These are phyloP conservation scores for Drosophila imparisetae DNA, from an alignment of 2,888 invertebrate species.

Conservation along the genomic window DNA sequence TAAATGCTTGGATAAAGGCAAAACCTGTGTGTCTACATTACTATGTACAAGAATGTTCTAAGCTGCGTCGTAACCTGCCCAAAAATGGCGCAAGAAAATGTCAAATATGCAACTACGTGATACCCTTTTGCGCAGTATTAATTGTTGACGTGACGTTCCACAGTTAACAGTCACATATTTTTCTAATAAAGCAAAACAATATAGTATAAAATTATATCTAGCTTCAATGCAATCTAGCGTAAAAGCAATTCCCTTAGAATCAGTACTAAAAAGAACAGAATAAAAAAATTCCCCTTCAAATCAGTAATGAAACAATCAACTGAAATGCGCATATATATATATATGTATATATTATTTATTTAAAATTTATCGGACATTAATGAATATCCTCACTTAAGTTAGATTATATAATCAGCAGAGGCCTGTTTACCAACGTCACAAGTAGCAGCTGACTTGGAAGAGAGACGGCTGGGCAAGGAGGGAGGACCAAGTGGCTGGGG, in stretches of 20 bases:
- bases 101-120: neutral
- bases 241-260: too few relatives aligned
- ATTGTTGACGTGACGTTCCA: neutral
- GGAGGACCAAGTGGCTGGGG: slow-evolving; percentile 34
- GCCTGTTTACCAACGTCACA: slow-evolving; percentile 21
- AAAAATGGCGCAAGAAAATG: slow-evolving; percentile 32
- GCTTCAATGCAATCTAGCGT: neutral
- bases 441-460: slow-evolving; percentile 50
- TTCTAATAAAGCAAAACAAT: neutral
- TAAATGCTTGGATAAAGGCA: slow-evolving; percentile 11
- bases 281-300: neutral
- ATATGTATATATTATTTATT: neutral
- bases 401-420: slow-evolving; percentile 1
- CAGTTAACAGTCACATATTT: neutral
- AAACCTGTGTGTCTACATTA: neutral
- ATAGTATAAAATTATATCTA: neutral
- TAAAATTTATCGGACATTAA: neutral
- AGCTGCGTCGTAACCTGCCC: slow-evolving; percentile 53
- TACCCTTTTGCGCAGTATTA: slow-evolving; percentile 20
- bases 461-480: neutral
- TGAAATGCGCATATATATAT: neutral
- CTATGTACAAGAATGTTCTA: slow-evolving; percentile 41
- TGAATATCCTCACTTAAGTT: slow-evolving; percentile 19
- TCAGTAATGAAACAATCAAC: neutral
- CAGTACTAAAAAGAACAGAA: neutral